A percentile compares a stretch with the other conserved stretches of the same genome.
Evolutionary conservation across 2,113 vertebrate genomes (phyloP).

Genomic region (Alaudala cheleensis): DNA sequence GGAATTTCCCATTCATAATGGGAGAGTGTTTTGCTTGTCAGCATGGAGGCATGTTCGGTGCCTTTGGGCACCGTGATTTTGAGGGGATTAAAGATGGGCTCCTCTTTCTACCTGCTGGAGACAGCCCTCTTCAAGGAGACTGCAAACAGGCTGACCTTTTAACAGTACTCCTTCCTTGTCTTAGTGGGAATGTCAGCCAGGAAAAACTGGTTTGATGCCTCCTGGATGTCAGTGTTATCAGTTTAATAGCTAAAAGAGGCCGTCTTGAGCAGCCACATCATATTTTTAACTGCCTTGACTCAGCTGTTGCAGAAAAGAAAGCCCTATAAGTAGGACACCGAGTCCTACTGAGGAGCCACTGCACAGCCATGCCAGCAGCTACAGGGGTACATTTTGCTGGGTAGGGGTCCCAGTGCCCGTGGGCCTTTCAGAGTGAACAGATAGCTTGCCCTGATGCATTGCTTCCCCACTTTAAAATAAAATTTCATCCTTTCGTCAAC

Average conservation of each 20-base stretch:
- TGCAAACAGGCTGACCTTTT: slow-evolving; percentile 5
- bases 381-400: neutral
- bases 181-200: slow-evolving; percentile 33
- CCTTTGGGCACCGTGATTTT: neutral
- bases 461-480: neutral
- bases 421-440: neutral
- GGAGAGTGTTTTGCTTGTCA: neutral
- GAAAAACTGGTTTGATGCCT: slow-evolving; percentile 44
- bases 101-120: slow-evolving; percentile 10
- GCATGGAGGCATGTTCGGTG: neutral
- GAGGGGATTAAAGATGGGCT: neutral
- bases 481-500: neutral
- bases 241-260: slow-evolving; percentile 48
- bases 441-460: accelerated
- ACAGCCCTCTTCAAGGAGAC: neutral
- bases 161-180: slow-evolving; percentile 8
- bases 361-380: neutral
- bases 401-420: neutral
- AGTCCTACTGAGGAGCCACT: neutral
- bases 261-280: slow-evolving; percentile 8
- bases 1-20: slow-evolving; percentile 30
- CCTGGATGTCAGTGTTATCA: slow-evolving; percentile 35
- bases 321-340: neutral
- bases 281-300: slow-evolving; percentile 12
- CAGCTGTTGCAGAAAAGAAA: slow-evolving; percentile 21